phyloP scores from a whole-genome alignment of 2,113 vertebrate genomes.

The Bothrops jararaca region DNA sequence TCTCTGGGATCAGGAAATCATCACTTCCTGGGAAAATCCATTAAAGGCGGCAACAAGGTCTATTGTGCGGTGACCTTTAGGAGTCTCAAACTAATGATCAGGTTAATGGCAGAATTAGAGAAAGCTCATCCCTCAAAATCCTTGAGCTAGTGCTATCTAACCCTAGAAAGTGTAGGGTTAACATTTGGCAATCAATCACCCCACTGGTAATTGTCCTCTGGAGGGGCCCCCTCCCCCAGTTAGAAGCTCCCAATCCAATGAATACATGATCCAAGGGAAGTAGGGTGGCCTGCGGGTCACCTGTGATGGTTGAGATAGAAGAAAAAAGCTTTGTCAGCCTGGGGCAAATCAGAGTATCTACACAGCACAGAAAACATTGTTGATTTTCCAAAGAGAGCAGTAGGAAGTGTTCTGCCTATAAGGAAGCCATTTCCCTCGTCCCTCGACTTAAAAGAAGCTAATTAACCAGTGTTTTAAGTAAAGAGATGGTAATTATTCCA shows the following conservation, averaged over 20 bases:
- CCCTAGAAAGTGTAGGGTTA: conserved; percentile 4
- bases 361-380: background rate
- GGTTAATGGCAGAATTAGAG: conserved; percentile 16
- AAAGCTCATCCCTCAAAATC: conserved; percentile 8
- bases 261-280: background rate
- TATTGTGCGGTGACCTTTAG: conserved; percentile 53
- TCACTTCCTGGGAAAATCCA: conserved; percentile 40
- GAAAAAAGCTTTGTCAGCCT: background rate
- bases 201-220: conserved; percentile 35
- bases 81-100: conserved; percentile 57
- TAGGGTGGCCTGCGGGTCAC: background rate
- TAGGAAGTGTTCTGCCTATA: background rate
- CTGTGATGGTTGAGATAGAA: background rate
- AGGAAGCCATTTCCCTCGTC: background rate
- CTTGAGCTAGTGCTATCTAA: conserved; percentile 1
- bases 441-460: too few species aligned
- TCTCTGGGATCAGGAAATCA: conserved; percentile 38
- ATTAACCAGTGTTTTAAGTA: background rate
- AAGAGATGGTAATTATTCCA: background rate
- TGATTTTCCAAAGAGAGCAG: background rate
- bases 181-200: conserved; percentile 36
- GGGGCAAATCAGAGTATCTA: background rate
- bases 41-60: conserved; percentile 58
- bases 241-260: conserved; percentile 24
- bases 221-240: conserved; percentile 36